These are phyloP conservation scores for Argyra leucocephala DNA, from an alignment of 2,888 invertebrate genomes.

Conservation along the genomic window DNA sequence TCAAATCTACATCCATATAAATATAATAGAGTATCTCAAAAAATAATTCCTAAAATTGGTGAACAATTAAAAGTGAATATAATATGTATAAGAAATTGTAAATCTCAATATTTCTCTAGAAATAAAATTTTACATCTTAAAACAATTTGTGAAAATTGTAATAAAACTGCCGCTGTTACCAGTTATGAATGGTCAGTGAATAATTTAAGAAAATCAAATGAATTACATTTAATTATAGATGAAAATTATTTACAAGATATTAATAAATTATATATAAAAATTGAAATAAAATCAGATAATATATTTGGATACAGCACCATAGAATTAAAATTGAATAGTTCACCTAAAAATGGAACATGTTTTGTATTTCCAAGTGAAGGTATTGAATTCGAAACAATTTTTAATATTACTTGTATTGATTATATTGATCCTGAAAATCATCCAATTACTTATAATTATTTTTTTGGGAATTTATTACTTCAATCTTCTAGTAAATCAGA, in stretches of 20 bases:
- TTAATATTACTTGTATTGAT: conserved; percentile 14
- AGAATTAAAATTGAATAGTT: not conserved
- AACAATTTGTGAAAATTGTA: conserved; percentile 16
- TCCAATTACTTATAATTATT: conserved; percentile 16
- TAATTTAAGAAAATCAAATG: not conserved
- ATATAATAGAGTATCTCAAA: conserved; percentile 7
- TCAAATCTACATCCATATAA: not conserved
- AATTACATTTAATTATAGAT: conserved; percentile 8
- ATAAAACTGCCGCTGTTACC: not conserved
- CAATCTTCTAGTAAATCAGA: conserved; percentile 7
- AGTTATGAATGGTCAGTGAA: conserved; percentile 10
- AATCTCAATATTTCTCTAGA: not conserved
- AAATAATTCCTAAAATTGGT: conserved; percentile 13
- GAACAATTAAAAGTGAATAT: conserved; percentile 10
- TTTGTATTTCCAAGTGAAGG: conserved; percentile 13
- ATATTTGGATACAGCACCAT: not conserved
- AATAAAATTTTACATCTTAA: conserved; percentile 15
- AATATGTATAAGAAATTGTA: conserved; percentile 19
- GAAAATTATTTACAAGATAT: not conserved
- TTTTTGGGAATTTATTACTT: conserved; percentile 11
- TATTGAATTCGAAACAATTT: conserved; percentile 14
- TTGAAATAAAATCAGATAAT: not conserved
- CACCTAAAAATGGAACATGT: conserved; percentile 18
- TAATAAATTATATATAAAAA: not conserved
- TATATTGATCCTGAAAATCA: conserved; percentile 11